Conservation (phyloP, 2,888 invertebrate genomes). For the Mythimna pallens region DNA sequence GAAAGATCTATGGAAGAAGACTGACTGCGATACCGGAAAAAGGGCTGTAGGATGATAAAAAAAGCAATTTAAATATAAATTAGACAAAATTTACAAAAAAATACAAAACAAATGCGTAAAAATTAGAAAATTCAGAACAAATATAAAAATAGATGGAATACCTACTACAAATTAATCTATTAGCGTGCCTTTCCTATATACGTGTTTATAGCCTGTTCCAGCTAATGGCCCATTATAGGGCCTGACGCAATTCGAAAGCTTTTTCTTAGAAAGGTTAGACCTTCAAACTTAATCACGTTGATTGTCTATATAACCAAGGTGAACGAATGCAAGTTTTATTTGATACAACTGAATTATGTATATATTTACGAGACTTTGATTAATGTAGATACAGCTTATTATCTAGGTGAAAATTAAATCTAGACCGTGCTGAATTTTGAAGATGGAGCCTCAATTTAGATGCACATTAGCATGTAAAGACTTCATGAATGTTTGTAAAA, state of each 20-base stretch:
- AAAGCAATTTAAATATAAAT: not conserved
- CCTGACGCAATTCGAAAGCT: conserved; percentile 34
- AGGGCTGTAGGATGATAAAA: not conserved
- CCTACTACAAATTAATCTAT: not conserved
- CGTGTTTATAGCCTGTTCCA: conserved; percentile 1
- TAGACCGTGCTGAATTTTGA: not conserved
- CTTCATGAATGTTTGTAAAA: conserved; percentile 1
- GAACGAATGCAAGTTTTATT: conserved; percentile 32
- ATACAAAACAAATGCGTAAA: not conserved
- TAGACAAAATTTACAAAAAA: too few species aligned
- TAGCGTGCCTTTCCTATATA: not conserved
- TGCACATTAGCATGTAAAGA: not conserved
- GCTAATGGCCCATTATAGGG: conserved; percentile 20
- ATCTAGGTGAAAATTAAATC: not conserved
- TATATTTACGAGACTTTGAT: conserved; percentile 10
- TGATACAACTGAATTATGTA: conserved; percentile 4
- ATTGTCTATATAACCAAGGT: conserved; percentile 47
- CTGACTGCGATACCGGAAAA: not conserved
- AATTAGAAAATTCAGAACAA: not conserved
- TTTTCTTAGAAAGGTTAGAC: conserved; percentile 46
- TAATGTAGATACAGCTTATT: not conserved
- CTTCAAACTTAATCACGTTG: conserved; percentile 37
- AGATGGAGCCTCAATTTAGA: not conserved
- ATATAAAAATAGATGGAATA: not conserved
- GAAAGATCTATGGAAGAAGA: not conserved